phyloP scores from a whole-genome alignment of 1,140 invertebrate genomes.

The Drosophila neocordata region DNA sequence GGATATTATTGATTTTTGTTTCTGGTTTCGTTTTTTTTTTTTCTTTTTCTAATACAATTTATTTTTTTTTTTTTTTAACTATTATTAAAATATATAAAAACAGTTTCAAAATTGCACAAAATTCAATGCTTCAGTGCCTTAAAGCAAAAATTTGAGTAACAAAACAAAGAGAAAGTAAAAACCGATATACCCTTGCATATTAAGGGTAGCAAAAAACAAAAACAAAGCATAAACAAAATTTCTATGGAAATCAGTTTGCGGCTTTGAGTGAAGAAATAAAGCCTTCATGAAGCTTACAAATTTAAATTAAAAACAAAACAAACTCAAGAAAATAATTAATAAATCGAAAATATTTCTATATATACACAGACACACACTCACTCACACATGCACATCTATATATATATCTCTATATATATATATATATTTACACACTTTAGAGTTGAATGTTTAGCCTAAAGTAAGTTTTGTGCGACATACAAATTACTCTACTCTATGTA shows the following conservation, averaged over 20 bases:
- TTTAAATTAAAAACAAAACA: neutral
- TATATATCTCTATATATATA: constrained; percentile 29
- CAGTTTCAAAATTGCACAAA: constrained; percentile 72
- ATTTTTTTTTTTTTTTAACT: neutral
- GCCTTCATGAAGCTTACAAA: constrained; percentile 8
- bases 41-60: constrained; percentile 52
- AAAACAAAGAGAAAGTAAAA: constrained; percentile 17
- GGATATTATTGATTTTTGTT: constrained; percentile 72
- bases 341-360: constrained; percentile 67
- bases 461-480: constrained; percentile 49
- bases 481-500: constrained; percentile 70
- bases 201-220: neutral
- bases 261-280: constrained; percentile 25
- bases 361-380: constrained; percentile 53
- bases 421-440: constrained; percentile 70
- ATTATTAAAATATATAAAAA: constrained; percentile 13
- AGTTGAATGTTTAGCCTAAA: constrained; percentile 74
- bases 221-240: constrained; percentile 18
- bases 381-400: neutral
- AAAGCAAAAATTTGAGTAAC: constrained; percentile 57
- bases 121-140: constrained; percentile 81
- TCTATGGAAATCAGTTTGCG: constrained; percentile 27
- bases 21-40: neutral
- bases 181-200: neutral
- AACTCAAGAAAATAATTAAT: neutral